phyloP scores from a whole-genome alignment of 2,797 vertebrate species.

The Fratercula arctica region DNA sequence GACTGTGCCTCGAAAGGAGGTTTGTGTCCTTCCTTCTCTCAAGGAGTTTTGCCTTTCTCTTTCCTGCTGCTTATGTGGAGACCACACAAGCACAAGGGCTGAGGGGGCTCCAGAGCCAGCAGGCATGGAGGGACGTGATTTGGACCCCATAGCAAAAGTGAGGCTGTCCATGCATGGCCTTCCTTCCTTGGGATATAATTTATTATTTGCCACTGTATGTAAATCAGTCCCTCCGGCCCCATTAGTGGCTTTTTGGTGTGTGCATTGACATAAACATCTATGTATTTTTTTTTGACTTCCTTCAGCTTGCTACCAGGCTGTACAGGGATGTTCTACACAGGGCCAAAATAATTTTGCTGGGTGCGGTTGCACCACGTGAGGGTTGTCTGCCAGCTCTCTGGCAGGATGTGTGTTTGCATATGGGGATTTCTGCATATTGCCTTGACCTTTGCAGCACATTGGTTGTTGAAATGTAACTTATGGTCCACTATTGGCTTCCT shows the following conservation, averaged over 20 bases:
- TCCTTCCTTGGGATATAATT: neutral
- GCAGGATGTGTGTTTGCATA: neutral
- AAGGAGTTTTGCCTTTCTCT: neutral
- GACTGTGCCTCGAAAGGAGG: neutral
- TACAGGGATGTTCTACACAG: neutral
- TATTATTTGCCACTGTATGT: neutral
- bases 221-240: neutral
- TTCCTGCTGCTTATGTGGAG: neutral
- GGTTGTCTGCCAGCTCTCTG: neutral
- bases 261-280: neutral
- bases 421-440: slow-evolving; percentile 26
- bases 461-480: slow-evolving; percentile 17
- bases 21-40: neutral
- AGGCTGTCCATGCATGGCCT: neutral
- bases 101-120: neutral
- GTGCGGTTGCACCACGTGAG: neutral
- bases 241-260: neutral
- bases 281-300: neutral
- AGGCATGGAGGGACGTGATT: neutral
- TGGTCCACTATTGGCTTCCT: slow-evolving; percentile 25
- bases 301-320: neutral
- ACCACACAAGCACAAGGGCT: neutral
- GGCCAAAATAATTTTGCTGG: neutral
- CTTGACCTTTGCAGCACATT: slow-evolving; percentile 33
- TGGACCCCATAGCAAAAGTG: neutral